Conservation (phyloP, 2,113 vertebrate genomes). For the Gallinago media region DNA sequence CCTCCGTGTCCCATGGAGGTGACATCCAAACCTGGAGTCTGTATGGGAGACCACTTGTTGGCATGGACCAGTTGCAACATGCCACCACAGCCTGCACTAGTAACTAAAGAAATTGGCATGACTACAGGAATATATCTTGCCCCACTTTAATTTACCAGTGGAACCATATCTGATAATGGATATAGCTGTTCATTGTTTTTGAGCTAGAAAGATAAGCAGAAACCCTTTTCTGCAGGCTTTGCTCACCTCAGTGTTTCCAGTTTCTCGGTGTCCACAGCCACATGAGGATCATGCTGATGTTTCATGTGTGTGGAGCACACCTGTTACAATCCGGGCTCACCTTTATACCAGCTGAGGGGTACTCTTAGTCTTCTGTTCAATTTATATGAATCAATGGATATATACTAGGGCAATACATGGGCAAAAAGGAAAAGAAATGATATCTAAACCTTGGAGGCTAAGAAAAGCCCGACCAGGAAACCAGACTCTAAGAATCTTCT, state of each 20-base stretch:
- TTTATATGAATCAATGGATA: background rate
- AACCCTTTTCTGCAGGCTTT: background rate
- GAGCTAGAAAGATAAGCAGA: background rate
- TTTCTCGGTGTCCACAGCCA: accelerated
- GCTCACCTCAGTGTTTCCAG: background rate
- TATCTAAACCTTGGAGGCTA: background rate
- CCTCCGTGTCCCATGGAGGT: background rate
- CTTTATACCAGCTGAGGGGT: background rate
- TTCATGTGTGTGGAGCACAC: background rate
- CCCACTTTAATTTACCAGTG: background rate
- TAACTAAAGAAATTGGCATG: background rate
- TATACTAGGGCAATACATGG: background rate
- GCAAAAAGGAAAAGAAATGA: background rate
- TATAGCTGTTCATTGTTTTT: background rate
- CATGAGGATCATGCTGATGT: background rate
- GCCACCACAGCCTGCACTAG: background rate
- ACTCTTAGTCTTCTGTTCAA: background rate
- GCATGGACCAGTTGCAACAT: too few relatives aligned
- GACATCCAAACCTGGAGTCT: background rate
- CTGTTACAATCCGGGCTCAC: background rate
- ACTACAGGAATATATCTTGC: background rate
- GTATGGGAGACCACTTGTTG: accelerated
- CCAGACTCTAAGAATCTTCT: background rate
- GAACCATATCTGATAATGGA: background rate
- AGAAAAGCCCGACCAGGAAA: background rate